Base-by-base conservation (phyloP, 2,888 invertebrate genomes). In the Seira ritae region DNA sequence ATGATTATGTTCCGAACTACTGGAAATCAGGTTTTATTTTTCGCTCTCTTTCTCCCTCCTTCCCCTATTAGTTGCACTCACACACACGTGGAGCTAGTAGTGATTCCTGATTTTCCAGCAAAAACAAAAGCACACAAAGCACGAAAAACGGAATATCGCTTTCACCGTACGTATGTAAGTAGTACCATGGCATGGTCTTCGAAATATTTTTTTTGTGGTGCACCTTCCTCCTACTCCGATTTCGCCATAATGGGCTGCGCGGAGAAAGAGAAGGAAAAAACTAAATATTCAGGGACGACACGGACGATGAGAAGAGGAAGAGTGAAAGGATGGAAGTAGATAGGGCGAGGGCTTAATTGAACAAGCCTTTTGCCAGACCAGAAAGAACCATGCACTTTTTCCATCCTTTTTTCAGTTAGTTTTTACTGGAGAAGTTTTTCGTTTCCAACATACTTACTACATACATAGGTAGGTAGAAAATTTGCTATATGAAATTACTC, bases 1-100 rank as follows among this genome's bases (percentile, higher is more conserved):
- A 84, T 84, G 74, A 71, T 84, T 84, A 74, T 79, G 79, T 79
- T 78, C 66, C 23, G 66, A 74, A 66, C 66, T 69, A 19, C 65
- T 37, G 55, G 55, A 79, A 78, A 84, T 79, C 74, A 70, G 42
- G 75, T 23, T 76, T 75, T 50, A 67, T 19, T 76, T 55, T 78
- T 78, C 72, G 67, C 15, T 62, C n/a, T n/a, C n/a, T n/a, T n/a
- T n/a, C n/a, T n/a, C n/a, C n/a, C n/a, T n/a, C n/a, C n/a, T 78
- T 83, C 70, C 71, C 83, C 74, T 75, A 79, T 79, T 84, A 71
- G 69, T 79, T 84, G 70, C 74, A 84, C 78, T 75, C 83, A 65
- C 50, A 55, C 77, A 42, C 42, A 42, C 42, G 12, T 4, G 6
- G 42, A 42, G 12, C 42, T 42, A 42, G 42, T 42, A 50, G 12